phyloP scores from a whole-genome alignment of 1,140 invertebrate species.

The Drosophila oshimai region DNA sequence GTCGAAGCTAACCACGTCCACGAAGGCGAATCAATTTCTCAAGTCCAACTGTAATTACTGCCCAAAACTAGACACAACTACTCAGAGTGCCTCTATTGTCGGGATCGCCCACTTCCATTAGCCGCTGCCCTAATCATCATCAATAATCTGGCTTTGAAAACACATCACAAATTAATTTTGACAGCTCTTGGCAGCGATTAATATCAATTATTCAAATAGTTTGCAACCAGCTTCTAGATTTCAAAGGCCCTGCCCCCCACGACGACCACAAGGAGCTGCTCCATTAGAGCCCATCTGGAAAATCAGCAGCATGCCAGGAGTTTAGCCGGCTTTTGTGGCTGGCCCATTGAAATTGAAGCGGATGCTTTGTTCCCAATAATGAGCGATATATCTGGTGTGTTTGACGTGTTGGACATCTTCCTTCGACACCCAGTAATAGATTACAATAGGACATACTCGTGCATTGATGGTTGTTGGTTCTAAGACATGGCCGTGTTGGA shows the following conservation, averaged over 20 bases:
- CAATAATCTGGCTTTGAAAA: constrained; percentile 62
- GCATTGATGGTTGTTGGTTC: no score
- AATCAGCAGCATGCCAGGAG: constrained; percentile 1
- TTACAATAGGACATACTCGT: no score
- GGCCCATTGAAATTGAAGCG: background rate
- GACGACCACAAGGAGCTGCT: constrained; percentile 9
- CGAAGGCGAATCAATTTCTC: constrained; percentile 42
- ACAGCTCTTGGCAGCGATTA: constrained; percentile 72
- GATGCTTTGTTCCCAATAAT: background rate
- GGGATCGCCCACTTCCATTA: constrained; percentile 21
- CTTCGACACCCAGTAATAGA: background rate
- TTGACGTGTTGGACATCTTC: background rate
- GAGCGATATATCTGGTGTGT: background rate
- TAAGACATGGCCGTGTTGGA: background rate
- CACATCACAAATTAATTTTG: constrained; percentile 71
- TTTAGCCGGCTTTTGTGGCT: background rate
- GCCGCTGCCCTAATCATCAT: constrained; percentile 51
- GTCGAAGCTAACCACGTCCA: background rate
- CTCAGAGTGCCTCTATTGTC: constrained; percentile 21
- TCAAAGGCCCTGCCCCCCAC: constrained; percentile 7
- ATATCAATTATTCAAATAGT: constrained; percentile 72
- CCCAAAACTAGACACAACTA: constrained; percentile 21
- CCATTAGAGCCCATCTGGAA: constrained; percentile 33
- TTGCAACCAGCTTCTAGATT: constrained; percentile 21
- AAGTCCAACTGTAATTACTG: constrained; percentile 44